Conservation (phyloP, 2,797 vertebrate species). For the Scyliorhinus canicula region DNA sequence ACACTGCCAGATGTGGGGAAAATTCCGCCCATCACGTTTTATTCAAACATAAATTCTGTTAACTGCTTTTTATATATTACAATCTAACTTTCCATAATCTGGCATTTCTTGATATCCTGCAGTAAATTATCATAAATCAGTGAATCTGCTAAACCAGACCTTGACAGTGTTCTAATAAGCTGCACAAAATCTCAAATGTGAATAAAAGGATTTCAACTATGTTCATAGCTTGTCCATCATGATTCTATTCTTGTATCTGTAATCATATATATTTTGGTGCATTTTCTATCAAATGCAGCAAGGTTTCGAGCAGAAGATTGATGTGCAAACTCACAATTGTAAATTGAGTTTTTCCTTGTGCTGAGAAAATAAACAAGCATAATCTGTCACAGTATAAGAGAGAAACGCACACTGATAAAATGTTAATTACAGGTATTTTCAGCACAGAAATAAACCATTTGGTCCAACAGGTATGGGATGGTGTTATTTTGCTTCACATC, state of each 20-base stretch:
- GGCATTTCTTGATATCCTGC: neutral
- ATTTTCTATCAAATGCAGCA: neutral
- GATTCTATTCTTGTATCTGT: neutral
- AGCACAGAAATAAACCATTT: neutral
- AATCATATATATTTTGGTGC: neutral
- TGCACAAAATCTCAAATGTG: neutral
- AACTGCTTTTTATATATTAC: neutral
- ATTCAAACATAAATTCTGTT: neutral
- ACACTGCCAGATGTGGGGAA: too few species aligned
- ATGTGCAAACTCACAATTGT: neutral
- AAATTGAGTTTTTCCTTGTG: neutral
- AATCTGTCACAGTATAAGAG: neutral
- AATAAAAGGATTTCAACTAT: neutral
- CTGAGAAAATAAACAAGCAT: constrained; percentile 4
- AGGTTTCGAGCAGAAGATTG: neutral
- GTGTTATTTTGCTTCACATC: neutral
- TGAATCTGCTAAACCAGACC: neutral
- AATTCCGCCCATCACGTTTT: too few species aligned
- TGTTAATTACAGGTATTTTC: neutral
- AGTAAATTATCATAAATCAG: neutral
- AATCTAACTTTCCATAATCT: neutral
- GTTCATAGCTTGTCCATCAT: neutral
- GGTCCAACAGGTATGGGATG: neutral
- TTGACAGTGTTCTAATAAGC: neutral
- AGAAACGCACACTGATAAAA: neutral